Evolutionary conservation across 30 jellyfish, hydroid and myxozoan genomes (phyloP), one percentile per base, ranked within the genome.

Genomic region (Hydractinia echinata): DNA sequence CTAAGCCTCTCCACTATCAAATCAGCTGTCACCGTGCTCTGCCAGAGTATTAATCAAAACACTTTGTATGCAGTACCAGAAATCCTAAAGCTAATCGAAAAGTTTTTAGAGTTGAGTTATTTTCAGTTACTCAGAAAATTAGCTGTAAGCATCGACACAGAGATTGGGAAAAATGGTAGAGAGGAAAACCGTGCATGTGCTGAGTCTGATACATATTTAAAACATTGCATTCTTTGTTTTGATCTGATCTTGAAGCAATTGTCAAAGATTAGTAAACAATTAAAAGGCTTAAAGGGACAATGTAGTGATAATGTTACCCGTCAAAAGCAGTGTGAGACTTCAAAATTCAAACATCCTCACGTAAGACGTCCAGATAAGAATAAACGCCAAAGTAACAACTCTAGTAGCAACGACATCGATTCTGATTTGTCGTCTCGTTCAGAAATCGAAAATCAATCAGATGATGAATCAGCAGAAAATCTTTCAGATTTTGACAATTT

Each of bases 391-490:
- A 11, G 15, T n/a, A 9, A 44, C 10, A 64, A 64, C 51, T 13
- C 9, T 13, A 6, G 10, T 13, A 51, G 51, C 16, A 64, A 64
- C 9, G 74, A 64, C 39, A 51, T n/a, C 4, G 39, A 13, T 0
- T n/a, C 51, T 64, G 74, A 64, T 64, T 64, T 51, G 16, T n/a
- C 19, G 10, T 7, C 51, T 6, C 51, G 19, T 7, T 64, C 18
- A 7, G 10, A 7, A n/a, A 44, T n/a, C 9, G 74, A 64, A 51
- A 64, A 64, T 64, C 19, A 64, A n/a, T 30, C 55, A 7, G 60
- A 71, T 71, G 81, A 71, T 30, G 81, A 71, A 19, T 71, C 81
- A 71, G 81, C 81, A 71, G 81, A 48, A n/a, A 52, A 71, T 71
- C 9, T 71, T 8, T 71, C 81, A 6, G 81, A 71, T 71, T 71